Evolutionary conservation across 2,113 vertebrate genomes (phyloP).

Genomic region (Glareola pratincola): DNA sequence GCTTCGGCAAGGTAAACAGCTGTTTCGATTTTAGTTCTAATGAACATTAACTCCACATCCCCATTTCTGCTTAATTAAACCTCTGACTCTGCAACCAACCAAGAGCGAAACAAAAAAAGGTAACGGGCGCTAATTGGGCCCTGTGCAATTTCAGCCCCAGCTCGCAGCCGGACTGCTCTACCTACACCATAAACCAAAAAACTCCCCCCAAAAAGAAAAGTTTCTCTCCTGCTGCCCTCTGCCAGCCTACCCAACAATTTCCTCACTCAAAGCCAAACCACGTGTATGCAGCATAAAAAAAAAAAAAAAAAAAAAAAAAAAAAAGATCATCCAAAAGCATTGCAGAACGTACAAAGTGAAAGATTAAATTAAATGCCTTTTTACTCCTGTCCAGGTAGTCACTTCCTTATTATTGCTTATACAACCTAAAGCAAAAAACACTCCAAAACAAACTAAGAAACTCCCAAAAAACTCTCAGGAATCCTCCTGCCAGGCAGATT

Average conservation of each 20-base stretch:
- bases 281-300: neutral
- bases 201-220: neutral
- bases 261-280: neutral
- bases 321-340: fast-evolving
- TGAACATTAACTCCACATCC: conserved; percentile 50
- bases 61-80: conserved; percentile 62
- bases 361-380: neutral
- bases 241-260: neutral
- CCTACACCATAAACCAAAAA: neutral
- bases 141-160: conserved; percentile 28
- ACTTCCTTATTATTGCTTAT: neutral
- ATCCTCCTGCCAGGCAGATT: neutral
- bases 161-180: neutral
- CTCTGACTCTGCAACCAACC: conserved; percentile 30
- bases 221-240: neutral
- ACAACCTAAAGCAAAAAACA: fast-evolving
- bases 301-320: neutral
- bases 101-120: neutral
- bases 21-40: conserved; percentile 57
- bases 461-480: neutral
- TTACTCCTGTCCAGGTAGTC: neutral
- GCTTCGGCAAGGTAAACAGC: conserved; percentile 47
- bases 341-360: neutral
- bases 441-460: neutral
- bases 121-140: conserved; percentile 33